Base-by-base conservation (phyloP, 1,140 invertebrate genomes). In the Trichonephila clavata region DNA sequence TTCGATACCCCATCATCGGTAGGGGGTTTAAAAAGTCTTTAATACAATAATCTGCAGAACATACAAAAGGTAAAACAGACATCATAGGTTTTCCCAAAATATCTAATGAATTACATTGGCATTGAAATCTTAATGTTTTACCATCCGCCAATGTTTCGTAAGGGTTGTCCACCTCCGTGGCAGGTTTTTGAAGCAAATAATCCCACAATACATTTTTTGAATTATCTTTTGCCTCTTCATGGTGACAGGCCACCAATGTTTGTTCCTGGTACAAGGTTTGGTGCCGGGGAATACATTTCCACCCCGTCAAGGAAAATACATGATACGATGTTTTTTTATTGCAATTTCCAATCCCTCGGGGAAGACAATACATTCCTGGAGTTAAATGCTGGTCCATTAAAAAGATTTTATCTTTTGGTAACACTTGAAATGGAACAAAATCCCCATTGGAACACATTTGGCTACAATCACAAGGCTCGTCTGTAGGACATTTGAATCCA, bases 251-350 rank as follows among this genome's bases (percentile, higher is more conserved):
- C 2, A 71, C 18, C n/a, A 61, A 13, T 13, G 13, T 43, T 3
- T 50, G 63, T 0, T 71, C 87, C 0, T 14, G 5, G 27, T 71
- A 89, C 20, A 89, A 21, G 0, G 63, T 16, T 10, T 43, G 13
- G 65, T 89, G 68, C 1, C 65, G 27, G 4, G 63, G 27, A 0
- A 77, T n/a, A n/a, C 87, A 89, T 57, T n/a, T n/a, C n/a, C n/a
- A n/a, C n/a, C 87, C 87, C 21, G 87, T 10, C 87, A 77, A n/a
- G 18, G 87, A 71, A 24, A 24, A 89, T 1, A 89, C 32, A 6
- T 24, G 39, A 71, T 2, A 24, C 1, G 63, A 71, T 2, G 87
- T 50, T 2, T 50, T 89, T 71, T 89, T 65, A 14, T 89, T 57
- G 20, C 87, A 89, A 18, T 8, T 6, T 50, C 43, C 43, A 50